Conservation (phyloP, 2,888 invertebrate genomes). For the Coelinius sp. region DNA sequence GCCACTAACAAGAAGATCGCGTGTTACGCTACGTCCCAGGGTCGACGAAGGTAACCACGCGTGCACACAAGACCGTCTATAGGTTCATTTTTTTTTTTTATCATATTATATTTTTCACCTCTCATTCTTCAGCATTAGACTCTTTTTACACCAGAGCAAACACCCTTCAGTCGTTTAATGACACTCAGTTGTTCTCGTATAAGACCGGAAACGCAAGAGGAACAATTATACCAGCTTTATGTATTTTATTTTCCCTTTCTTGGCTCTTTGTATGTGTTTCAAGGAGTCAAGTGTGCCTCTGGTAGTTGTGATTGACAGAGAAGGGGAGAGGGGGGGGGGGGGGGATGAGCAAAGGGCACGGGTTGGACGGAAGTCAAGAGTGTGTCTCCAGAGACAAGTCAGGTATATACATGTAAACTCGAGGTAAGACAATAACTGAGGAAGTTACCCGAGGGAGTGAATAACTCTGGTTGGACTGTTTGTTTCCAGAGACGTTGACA, state of each 20-base stretch:
- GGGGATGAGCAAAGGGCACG: neutral
- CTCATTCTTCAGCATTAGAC: slow-evolving; percentile 6
- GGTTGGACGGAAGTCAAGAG: slow-evolving; percentile 18
- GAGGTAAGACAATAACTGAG: slow-evolving; percentile 17
- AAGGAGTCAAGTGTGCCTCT: neutral
- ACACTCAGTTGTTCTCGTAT: neutral
- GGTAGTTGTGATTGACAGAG: neutral
- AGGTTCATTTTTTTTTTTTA: slow-evolving; percentile 19
- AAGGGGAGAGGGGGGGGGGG: neutral
- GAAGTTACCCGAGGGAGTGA: neutral
- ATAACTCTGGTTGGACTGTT: slow-evolving; percentile 52
- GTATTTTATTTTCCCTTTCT: neutral
- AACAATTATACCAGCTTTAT: neutral
- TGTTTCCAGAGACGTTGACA: slow-evolving; percentile 55
- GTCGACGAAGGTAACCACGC: slow-evolving; percentile 49
- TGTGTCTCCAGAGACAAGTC: neutral
- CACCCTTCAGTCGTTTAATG: slow-evolving; percentile 22
- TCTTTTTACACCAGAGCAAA: slow-evolving; percentile 19
- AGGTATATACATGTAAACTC: neutral
- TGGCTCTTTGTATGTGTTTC: neutral
- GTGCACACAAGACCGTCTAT: slow-evolving; percentile 35
- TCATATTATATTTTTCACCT: neutral
- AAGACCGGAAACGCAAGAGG: neutral
- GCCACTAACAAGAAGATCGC: slow-evolving; percentile 63
- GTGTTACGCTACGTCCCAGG: slow-evolving; percentile 53